Percentiles rank a stretch among this genome's conserved stretches.
Conservation (phyloP, 2,888 invertebrate species). For the Microchrysa polita region DNA sequence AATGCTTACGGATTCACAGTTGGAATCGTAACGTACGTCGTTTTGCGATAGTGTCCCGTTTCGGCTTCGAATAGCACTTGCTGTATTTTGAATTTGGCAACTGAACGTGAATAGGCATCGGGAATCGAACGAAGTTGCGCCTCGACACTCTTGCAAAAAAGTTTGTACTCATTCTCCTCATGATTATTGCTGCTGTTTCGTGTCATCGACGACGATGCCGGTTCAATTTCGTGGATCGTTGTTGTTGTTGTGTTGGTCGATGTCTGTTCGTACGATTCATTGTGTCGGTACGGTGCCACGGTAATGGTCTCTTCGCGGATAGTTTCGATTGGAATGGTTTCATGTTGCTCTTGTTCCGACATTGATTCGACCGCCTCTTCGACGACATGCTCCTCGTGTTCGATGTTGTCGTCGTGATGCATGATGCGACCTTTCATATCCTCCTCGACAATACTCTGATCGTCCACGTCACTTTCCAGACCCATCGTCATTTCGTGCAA, state of each 20-base stretch:
- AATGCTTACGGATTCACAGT: slow-evolving; percentile 6
- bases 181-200: neutral
- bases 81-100: slow-evolving; percentile 59
- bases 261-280: slow-evolving; percentile 15
- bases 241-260: no score
- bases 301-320: slow-evolving; percentile 35
- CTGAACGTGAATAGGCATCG: slow-evolving; percentile 57
- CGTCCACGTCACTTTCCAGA: slow-evolving; percentile 47
- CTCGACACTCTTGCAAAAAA: slow-evolving; percentile 58
- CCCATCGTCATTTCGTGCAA: slow-evolving; percentile 46
- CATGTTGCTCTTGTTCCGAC: slow-evolving; percentile 14
- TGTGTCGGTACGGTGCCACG: slow-evolving; percentile 24
- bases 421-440: slow-evolving; percentile 18
- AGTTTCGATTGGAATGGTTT: slow-evolving; percentile 16
- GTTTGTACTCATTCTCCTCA: slow-evolving; percentile 54
- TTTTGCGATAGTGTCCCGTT: slow-evolving; percentile 55
- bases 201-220: neutral
- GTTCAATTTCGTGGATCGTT: neutral
- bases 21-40: slow-evolving; percentile 33
- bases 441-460: slow-evolving; percentile 37
- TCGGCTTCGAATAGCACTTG: slow-evolving; percentile 60
- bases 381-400: neutral
- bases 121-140: slow-evolving; percentile 56
- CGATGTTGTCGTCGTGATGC: neutral
- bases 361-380: no score